A percentile compares a stretch with the other conserved stretches of the same genome.
Conservation (phyloP, 2,113 vertebrate genomes). For the Todiramphus chloris region DNA sequence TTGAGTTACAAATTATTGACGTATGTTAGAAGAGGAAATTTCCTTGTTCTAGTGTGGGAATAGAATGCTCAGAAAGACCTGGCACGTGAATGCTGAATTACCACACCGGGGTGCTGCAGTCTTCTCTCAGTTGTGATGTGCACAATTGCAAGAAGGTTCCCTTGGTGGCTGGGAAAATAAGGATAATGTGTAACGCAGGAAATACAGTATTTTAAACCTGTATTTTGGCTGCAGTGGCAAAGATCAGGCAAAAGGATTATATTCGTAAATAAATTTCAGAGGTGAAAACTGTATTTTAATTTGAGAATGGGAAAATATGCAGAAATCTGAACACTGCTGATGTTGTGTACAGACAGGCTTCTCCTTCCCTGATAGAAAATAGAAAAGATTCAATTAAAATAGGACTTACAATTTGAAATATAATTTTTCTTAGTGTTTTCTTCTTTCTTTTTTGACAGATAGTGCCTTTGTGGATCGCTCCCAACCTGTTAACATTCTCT, state of each 20-base stretch:
- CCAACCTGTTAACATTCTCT: slow-evolving; percentile 71
- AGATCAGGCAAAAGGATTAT: background rate
- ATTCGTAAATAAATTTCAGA: background rate
- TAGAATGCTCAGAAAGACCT: background rate
- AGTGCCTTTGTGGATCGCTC: slow-evolving; percentile 74
- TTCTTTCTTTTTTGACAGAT: slow-evolving; percentile 46
- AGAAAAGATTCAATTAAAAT: background rate
- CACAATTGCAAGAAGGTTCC: background rate
- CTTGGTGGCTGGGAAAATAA: background rate
- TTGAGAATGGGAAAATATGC: background rate
- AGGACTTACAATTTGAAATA: background rate
- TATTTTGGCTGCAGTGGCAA: background rate
- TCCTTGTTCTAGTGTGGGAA: background rate
- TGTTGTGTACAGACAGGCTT: background rate
- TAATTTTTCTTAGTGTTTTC: background rate
- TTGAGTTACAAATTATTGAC: background rate
- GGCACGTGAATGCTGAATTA: background rate
- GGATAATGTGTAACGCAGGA: background rate
- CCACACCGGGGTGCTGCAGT: slow-evolving; percentile 65
- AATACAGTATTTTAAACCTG: background rate
- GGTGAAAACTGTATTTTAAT: background rate
- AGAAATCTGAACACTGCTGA: background rate
- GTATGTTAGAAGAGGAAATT: background rate
- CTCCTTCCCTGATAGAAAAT: background rate
- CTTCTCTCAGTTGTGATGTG: background rate